Base-by-base conservation (phyloP, 2,888 invertebrate genomes). In the Folsomia manolachei region DNA sequence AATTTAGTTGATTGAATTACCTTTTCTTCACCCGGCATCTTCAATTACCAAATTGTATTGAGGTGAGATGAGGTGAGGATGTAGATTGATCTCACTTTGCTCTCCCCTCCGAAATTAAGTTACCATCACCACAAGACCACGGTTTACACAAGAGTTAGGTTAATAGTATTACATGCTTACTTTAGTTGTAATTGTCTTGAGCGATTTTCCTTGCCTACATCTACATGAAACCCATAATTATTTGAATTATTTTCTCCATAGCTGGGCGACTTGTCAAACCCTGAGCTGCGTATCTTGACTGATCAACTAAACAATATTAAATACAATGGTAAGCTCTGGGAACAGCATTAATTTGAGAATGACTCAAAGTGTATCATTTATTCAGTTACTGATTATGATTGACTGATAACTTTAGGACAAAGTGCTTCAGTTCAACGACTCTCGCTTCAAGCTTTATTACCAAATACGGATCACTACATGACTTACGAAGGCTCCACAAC, bases 401-500 rank as follows among this genome's bases (percentile, higher is more conserved):
- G 39, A 7, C 27, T 2, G 9, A 18, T 65, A 18, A 21, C 82
- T 83, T 74, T 84, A 93, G 93, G 93, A 82, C 91, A 94, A 78
- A 90, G 91, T 84, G 91, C 91, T 84, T 90, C 91, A 78, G 90
- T 97, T 77, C 91, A 91, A 84, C 89, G 91, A 81, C 86, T 97
- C 81, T 94, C 94, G 63, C 91, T 97, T 69, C 88, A 92, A 69
- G 93, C 93, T 27, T 87, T 98, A 72, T 86, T 98, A 76, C 97
- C 98, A 2, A 92, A 93, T 82, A 97, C 96, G 63, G 91, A 94
- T 83, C 93, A 95, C 86, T 98, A 95, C 86, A 95, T 99, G 91
- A 98, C 98, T 69, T 99, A 97, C 85, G 96, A 97, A 82, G 98
- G 97, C 66, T 97, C 97, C 61, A 92, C 95, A 72, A 97, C 97